Conservation (phyloP, 2,797 vertebrate genomes). For the Catharus ustulatus region DNA sequence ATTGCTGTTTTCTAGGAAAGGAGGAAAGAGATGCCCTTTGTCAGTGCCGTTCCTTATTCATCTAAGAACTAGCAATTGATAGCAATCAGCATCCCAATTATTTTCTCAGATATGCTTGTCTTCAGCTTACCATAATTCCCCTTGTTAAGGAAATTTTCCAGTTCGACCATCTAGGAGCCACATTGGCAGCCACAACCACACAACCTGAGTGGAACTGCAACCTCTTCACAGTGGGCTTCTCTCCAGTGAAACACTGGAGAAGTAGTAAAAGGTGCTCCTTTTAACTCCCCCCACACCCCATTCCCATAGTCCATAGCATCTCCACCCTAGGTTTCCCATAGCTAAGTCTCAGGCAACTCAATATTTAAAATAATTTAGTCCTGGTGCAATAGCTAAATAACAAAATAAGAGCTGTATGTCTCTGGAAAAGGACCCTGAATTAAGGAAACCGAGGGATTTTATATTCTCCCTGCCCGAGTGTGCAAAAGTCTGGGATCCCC, state of each 20-base stretch:
- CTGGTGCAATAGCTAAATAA: background rate
- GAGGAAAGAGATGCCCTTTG: rapidly evolving
- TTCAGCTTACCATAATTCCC: background rate
- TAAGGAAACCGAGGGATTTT: background rate
- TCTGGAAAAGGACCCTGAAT: background rate
- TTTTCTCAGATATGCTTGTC: background rate
- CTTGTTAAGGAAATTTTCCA: background rate
- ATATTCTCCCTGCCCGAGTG: background rate
- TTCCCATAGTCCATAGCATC: background rate
- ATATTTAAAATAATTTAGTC: background rate
- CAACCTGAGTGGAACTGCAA: background rate
- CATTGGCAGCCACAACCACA: background rate
- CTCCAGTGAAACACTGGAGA: background rate
- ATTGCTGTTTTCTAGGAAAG: background rate
- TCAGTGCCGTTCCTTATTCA: background rate
- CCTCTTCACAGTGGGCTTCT: rapidly evolving
- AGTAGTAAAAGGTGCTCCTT: background rate
- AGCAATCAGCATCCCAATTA: background rate
- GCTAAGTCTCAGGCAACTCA: rapidly evolving
- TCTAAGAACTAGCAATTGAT: background rate
- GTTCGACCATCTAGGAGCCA: too few species aligned
- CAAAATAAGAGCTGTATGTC: background rate
- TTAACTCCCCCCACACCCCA: background rate
- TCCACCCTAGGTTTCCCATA: background rate
- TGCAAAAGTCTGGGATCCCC: background rate